Evolutionary conservation across 2,888 invertebrate species (phyloP).

Genomic region (Lymantria dispar): DNA sequence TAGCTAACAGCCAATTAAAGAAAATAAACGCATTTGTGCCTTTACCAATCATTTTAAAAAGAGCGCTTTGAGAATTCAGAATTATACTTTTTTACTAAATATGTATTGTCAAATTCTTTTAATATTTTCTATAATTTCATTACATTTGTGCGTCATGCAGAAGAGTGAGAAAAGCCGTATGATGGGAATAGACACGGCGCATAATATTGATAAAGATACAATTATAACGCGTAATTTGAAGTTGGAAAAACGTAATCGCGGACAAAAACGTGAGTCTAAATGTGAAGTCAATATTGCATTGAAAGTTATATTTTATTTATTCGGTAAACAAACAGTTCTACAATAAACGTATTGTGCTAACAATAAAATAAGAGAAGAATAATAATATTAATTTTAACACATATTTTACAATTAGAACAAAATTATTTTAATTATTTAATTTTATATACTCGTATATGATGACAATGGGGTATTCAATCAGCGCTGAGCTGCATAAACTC

Average conservation of each 20-base stretch:
- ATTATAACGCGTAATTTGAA: slow-evolving; percentile 61
- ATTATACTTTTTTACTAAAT: not conserved
- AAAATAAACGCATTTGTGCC: not conserved
- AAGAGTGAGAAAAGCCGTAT: slow-evolving; percentile 38
- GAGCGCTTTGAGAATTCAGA: not conserved
- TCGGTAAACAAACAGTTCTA: too few species aligned
- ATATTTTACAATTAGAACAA: too few species aligned
- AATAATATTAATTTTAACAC: too few species aligned
- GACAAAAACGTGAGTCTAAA: slow-evolving; percentile 32
- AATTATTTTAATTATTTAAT: too few species aligned
- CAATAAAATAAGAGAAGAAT: too few species aligned
- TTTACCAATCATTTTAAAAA: not conserved
- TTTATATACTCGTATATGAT: too few species aligned
- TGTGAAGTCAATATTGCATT: too few species aligned
- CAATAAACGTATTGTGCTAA: too few species aligned
- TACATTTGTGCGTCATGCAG: slow-evolving; percentile 13
- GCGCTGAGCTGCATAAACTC: too few species aligned
- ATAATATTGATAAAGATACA: slow-evolving; percentile 63
- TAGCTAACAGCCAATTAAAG: not conserved
- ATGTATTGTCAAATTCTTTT: slow-evolving; percentile 17
- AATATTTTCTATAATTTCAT: slow-evolving; percentile 14
- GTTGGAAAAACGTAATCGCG: slow-evolving; percentile 43
- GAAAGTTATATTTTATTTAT: too few species aligned
- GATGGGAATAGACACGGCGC: slow-evolving; percentile 56
- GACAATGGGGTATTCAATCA: too few species aligned